Conservation (phyloP, 1,140 invertebrate genomes). For the Drosophila kepulauana region DNA sequence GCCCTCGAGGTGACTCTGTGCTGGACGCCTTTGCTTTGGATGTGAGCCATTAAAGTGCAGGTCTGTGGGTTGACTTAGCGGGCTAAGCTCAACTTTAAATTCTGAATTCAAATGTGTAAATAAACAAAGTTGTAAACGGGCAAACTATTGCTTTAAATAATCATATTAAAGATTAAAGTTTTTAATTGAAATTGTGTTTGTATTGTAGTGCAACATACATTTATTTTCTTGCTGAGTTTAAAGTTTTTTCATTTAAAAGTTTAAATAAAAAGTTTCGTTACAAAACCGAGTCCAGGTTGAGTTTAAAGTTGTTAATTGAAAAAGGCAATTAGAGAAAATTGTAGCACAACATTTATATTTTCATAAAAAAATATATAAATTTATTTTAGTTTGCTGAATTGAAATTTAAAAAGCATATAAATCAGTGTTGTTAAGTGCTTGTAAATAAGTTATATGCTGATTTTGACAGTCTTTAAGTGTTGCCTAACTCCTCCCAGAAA, state of each 20-base stretch:
- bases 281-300: too few relatives aligned
- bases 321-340: too few relatives aligned
- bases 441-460: neutral
- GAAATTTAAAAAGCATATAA: neutral
- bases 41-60: conserved; percentile 24
- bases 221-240: too few relatives aligned
- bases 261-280: too few relatives aligned
- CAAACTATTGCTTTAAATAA: neutral
- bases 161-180: neutral
- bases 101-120: neutral
- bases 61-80: neutral
- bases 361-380: too few relatives aligned
- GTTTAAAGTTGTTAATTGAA: too few relatives aligned
- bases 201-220: too few relatives aligned
- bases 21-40: conserved; percentile 66
- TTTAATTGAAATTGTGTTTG: neutral
- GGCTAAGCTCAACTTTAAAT: neutral
- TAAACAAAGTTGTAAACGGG: neutral
- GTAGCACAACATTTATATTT: too few relatives aligned
- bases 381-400: too few relatives aligned
- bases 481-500: conserved; percentile 20
- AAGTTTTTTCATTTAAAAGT: too few relatives aligned
- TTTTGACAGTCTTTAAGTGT: conserved; percentile 20
- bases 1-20: conserved; percentile 63
- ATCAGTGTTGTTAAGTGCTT: neutral